Base-by-base conservation (phyloP, 2,888 invertebrate species). In the Mamestra brassicae region DNA sequence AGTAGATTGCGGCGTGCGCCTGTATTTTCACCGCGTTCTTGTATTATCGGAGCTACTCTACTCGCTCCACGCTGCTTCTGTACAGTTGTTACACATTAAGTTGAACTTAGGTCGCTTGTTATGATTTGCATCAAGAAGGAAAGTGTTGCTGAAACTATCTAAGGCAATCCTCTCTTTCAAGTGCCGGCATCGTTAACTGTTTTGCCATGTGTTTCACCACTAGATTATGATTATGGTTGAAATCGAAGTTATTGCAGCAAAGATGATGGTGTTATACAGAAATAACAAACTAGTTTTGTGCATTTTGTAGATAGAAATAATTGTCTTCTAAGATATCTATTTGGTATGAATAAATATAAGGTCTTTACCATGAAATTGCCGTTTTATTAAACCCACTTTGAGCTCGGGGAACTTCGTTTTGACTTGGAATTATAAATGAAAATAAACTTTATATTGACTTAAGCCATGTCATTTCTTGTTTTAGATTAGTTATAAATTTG, bases 111-210 rank as follows among this genome's bases (percentile, higher is more conserved):
- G 52, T 69, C 63, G 72, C 73, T 78, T 83, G 76, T 75, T 84
- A 71, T 80, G 63, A 60, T 82, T 86, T 87, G 78, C 76, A 62
- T 76, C 72, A 80, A 60, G 58, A 38, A 81, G 71, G 71, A 83
- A 80, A 83, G 69, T 78, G 68, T 78, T 66, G 60, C 72, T 54
- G 54, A 67, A 62, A 58, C 62, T 68, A 47, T 71, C 60, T 75
- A 62, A 73, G 26, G 75, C 65, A 77, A 80, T 83, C 38, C 67
- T 45, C 17, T 69, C 58, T 63, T 83, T 60, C 26, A 62, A 64
- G 52, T 58, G 57, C 26, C 61, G 45, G 36, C 34, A 52, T 75
- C 68, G 77, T 80, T 80, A 74, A 52, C 61, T 65, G 65, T 72
- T 80, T 71, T 71, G 64, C 34, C 55, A 65, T 69, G 55, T 55